Conservation (phyloP, 35 echinoderm and acorn worm genomes). For the Ptychodera flava region DNA sequence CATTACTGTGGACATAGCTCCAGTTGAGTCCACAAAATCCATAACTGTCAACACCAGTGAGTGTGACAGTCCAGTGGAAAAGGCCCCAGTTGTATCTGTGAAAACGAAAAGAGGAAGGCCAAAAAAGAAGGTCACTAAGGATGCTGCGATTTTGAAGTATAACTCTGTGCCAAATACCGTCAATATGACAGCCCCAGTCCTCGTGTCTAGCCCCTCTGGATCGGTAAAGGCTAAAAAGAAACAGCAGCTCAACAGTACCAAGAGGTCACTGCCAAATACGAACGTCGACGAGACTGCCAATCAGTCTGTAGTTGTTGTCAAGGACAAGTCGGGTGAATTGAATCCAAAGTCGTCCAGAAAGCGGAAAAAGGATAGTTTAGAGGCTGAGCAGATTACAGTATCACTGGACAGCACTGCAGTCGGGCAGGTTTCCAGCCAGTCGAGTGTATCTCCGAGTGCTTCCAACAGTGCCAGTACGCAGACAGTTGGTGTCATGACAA, state of each 20-base stretch:
- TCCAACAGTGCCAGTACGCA: neutral
- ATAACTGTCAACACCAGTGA: neutral
- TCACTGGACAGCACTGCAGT: neutral
- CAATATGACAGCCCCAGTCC: neutral
- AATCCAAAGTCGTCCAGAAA: neutral
- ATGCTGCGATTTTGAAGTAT: neutral
- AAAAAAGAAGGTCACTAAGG: neutral
- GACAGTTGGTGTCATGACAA: neutral
- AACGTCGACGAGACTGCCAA: neutral
- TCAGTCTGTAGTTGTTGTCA: neutral
- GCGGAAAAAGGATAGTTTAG: neutral
- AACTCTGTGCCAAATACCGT: neutral
- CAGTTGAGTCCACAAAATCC: neutral
- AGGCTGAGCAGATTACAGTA: neutral
- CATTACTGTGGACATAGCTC: neutral
- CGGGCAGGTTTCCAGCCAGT: neutral
- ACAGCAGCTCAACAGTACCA: neutral
- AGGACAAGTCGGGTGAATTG: neutral
- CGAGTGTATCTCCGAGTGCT: neutral
- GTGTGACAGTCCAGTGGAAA: too few relatives aligned
- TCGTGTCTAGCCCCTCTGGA: neutral
- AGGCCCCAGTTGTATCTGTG: neutral
- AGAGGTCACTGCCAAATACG: neutral
- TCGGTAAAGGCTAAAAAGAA: neutral
- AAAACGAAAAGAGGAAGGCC: neutral